Evolutionary conservation across 2,888 invertebrate species (phyloP), one percentile per base, ranked within the genome.

Genomic region (Physocephala rufipes): DNA sequence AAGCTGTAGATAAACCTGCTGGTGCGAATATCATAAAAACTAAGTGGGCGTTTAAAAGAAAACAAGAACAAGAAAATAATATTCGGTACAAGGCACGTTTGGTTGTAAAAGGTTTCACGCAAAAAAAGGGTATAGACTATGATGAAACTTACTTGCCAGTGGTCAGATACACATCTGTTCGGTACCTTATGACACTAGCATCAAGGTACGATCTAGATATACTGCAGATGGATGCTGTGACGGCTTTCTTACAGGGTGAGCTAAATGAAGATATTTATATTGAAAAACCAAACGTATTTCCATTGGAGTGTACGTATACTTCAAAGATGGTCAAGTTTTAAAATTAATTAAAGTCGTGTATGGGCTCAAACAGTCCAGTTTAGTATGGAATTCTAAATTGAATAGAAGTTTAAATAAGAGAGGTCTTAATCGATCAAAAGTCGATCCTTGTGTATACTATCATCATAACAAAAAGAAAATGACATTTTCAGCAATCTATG

Each of bases 251-350:
- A 15, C 53, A 47, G 26, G 36, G 45, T 16, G 58, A 63, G 7
- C 16, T 63, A 47, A 63, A 69, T 59, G 19, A 36, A 36, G 72
- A 74, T 51, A 73, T 75, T 66, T 73, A 76, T 28, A 64, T 71
- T 36, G 36, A 36, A 9, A 36, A 36, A 9, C 36, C 36, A 36
- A 36, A 36, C 9, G 36, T 36, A 36, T 36, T 36, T 36, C 9
- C 9, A 36, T 36, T 36, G 36, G 36, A 36, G n/a, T n/a, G n/a
- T n/a, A n/a, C n/a, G n/a, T n/a, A n/a, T n/a, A n/a, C n/a, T n/a
- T n/a, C n/a, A 36, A 36, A 36, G 36, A 36, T 9, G 36, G 36
- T 9, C 36, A 36, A 36, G 36, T 36, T 4, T 36, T 36, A 36
- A 36, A 36, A 30, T 36, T 66, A n/a, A 53, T 36, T 21, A 66